phyloP scores from a whole-genome alignment of 2,113 vertebrate species.

The Sus scrofa region DNA sequence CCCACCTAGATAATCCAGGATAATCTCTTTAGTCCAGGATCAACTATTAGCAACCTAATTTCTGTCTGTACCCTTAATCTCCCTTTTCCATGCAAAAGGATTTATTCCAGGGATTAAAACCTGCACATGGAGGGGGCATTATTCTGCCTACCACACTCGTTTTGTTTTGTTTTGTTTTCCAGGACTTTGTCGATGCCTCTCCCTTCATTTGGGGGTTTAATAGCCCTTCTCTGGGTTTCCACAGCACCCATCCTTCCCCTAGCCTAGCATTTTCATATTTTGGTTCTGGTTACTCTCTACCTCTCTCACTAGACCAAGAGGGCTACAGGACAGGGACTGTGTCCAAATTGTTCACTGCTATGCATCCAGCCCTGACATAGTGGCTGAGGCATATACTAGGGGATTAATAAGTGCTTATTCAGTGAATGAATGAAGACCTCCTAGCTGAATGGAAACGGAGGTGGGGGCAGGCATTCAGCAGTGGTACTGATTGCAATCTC shows the following conservation, averaged over 20 bases:
- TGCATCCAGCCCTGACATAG: not conserved
- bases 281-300: not conserved
- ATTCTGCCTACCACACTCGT: not conserved
- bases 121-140: not conserved
- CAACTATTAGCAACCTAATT: not conserved
- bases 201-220: not conserved
- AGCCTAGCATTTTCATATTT: not conserved
- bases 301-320: not conserved
- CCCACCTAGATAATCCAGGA: not conserved
- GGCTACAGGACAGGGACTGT: not conserved
- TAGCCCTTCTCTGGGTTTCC: not conserved
- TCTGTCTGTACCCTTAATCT: not conserved
- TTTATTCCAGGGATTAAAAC: not conserved
- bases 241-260: not conserved
- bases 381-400: not conserved
- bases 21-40: not conserved
- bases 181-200: not conserved
- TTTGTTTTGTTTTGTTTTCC: rapidly evolving
- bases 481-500: not conserved
- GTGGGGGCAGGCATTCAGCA: not conserved
- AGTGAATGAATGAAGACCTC: not conserved
- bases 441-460: not conserved
- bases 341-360: not conserved
- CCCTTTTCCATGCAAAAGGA: not conserved
- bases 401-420: not conserved